A percentile compares a stretch with the other conserved stretches of the same genome.
Conservation (phyloP, 2,113 vertebrate genomes). For the Tupaia tana region DNA sequence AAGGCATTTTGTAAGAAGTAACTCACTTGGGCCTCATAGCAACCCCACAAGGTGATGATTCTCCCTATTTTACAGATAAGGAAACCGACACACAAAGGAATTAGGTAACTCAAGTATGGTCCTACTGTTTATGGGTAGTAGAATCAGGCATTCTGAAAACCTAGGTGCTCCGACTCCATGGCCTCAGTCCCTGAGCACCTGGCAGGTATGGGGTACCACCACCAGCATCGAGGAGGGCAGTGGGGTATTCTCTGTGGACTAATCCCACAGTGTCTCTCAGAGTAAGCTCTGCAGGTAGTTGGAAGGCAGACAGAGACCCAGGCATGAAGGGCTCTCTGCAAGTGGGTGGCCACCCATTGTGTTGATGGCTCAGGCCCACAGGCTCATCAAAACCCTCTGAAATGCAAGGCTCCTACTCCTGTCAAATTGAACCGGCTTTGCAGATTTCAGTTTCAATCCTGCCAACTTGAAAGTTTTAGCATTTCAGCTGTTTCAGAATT, state of each 20-base stretch:
- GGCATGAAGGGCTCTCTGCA: not conserved
- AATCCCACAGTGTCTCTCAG: not conserved
- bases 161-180: not conserved
- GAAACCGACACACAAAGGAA: not conserved
- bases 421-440: constrained; percentile 57
- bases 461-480: constrained; percentile 81
- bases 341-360: not conserved
- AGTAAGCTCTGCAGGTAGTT: not conserved
- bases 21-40: not conserved
- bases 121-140: not conserved
- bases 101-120: not conserved
- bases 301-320: not conserved
- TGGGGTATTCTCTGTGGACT: not conserved
- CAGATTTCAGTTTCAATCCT: constrained; percentile 70
- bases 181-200: not conserved
- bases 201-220: too few relatives aligned
- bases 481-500: constrained; percentile 81
- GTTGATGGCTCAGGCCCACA: not conserved
- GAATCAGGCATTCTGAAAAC: too few relatives aligned
- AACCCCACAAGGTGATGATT: not conserved
- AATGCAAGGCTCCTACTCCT: constrained; percentile 59
- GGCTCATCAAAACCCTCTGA: constrained; percentile 47
- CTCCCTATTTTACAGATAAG: not conserved
- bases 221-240: not conserved
- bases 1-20: not conserved